Conservation (phyloP, 2,113 vertebrate genomes). For the Formicarius rufipectus region DNA sequence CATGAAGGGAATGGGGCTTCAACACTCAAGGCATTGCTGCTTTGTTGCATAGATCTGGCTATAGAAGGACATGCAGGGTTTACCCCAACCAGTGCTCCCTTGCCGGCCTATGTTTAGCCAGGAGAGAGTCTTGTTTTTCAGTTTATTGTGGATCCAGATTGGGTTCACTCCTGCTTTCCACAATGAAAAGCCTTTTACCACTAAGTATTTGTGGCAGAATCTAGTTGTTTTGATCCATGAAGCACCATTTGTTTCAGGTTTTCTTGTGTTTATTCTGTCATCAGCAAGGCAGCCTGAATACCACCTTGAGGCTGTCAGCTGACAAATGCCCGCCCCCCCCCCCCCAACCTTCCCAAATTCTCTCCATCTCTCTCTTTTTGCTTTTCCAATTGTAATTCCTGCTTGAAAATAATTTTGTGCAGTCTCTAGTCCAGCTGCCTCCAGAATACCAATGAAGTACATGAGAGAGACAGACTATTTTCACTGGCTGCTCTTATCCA, state of each 20-base stretch:
- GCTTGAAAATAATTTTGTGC: conserved; percentile 59
- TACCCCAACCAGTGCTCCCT: accelerated
- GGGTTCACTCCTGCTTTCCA: background rate
- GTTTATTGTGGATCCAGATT: background rate
- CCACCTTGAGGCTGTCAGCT: conserved; percentile 8
- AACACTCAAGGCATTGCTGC: background rate
- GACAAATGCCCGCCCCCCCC: conserved; percentile 53
- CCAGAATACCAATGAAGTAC: conserved; percentile 48
- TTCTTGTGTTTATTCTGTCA: background rate
- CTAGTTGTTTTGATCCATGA: background rate
- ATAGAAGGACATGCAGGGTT: background rate
- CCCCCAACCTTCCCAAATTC: no score
- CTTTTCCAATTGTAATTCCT: conserved; percentile 47
- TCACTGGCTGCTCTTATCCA: background rate
- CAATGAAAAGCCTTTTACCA: background rate
- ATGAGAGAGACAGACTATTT: background rate
- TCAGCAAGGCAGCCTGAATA: background rate
- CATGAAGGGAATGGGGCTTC: background rate
- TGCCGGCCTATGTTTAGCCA: background rate
- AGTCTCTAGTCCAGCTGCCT: conserved; percentile 23
- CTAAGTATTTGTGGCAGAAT: background rate
- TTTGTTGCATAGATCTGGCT: background rate
- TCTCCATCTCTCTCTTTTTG: conserved; percentile 2
- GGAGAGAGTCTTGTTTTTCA: background rate
- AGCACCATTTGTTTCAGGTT: conserved; percentile 10